phyloP scores from a whole-genome alignment of 1,140 invertebrate genomes.

The Neodiprion fabricii region DNA sequence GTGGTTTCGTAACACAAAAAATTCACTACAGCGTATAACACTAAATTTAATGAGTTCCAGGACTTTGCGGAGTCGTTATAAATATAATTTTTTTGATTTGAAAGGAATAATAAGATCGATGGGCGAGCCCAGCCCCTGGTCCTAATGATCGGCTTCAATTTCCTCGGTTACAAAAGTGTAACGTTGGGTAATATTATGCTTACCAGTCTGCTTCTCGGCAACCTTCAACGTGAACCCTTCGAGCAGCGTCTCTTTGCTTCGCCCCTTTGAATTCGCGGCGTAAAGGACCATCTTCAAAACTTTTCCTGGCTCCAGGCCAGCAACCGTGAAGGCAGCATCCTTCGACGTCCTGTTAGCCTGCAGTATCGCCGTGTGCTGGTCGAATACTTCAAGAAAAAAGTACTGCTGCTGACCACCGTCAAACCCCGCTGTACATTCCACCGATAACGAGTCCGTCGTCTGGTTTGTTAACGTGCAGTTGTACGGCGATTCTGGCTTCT shows the following conservation, averaged over 20 bases:
- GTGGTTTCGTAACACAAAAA: too few relatives aligned
- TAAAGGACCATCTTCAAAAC: constrained; percentile 76
- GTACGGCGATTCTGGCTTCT: constrained; percentile 80
- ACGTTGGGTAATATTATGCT: constrained; percentile 39
- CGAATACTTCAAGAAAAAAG: constrained; percentile 77
- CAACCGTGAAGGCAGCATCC: constrained; percentile 68
- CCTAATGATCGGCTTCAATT: too few relatives aligned
- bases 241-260: constrained; percentile 79
- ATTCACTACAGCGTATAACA: too few relatives aligned
- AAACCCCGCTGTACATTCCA: constrained; percentile 80
- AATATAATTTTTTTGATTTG: too few relatives aligned
- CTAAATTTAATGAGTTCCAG: too few relatives aligned
- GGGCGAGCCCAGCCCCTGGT: too few relatives aligned
- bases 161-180: too few relatives aligned
- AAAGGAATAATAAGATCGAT: too few relatives aligned
- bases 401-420: constrained; percentile 78
- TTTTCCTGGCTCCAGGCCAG: constrained; percentile 72
- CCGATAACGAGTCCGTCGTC: constrained; percentile 78
- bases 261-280: constrained; percentile 84
- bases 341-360: constrained; percentile 73
- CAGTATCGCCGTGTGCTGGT: constrained; percentile 69
- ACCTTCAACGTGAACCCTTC: constrained; percentile 83
- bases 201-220: constrained; percentile 83
- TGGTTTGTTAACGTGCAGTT: constrained; percentile 83
- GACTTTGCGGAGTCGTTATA: too few relatives aligned